Evolutionary conservation across 2,888 invertebrate genomes (phyloP), one percentile per base, ranked within the genome.

Genomic region (Hipparchia semele): DNA sequence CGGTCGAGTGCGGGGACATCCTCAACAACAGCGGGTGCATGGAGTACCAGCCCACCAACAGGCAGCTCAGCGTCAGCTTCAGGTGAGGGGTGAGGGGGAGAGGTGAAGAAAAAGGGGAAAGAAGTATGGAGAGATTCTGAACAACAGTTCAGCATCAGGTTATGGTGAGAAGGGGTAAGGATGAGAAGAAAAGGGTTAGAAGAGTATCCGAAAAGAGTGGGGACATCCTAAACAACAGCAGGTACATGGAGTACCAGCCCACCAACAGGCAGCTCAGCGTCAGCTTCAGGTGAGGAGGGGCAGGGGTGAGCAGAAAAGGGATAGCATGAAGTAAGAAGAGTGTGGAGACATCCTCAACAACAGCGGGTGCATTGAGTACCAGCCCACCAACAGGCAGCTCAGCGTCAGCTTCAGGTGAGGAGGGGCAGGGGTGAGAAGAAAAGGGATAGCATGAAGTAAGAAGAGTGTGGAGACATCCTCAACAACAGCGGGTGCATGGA

Each of bases 171-270:
- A n/a, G 54, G 54, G 54, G n/a, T 2, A 54, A 6, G 54, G 54
- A 12, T 53, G 53, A 9, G 53, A 12, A 1, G 12, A 53, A 53
- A 12, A 8, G 9, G 5, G 53, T 12, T 12, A 12, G 53, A 2
- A 9, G 9, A 12, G 53, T 10, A 53, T 53, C 4, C 2, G 4
- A 53, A 53, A 2, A 9, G 8, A 9, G 10, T 53, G 54, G 12
- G 12, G n/a, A 60, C 33, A 60, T 60, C 60, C 9, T 39, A 9
- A 10, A 9, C 12, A 54, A 46, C 88, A 96, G 96, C 6, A 98
- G 99, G 65, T 96, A 97, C 1, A 99, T 99, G 99, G 99, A 99
- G 90, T 99, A 98, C 89, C 98, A 99, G 89, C 96, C 96, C 80
- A 96, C 97, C 39, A 97, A 96, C 6, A 94, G 97, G 54, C 97